Evolutionary conservation across 2,797 vertebrate genomes (phyloP), one percentile per base, ranked within the genome.

Genomic region (Phoxinus dragarum): DNA sequence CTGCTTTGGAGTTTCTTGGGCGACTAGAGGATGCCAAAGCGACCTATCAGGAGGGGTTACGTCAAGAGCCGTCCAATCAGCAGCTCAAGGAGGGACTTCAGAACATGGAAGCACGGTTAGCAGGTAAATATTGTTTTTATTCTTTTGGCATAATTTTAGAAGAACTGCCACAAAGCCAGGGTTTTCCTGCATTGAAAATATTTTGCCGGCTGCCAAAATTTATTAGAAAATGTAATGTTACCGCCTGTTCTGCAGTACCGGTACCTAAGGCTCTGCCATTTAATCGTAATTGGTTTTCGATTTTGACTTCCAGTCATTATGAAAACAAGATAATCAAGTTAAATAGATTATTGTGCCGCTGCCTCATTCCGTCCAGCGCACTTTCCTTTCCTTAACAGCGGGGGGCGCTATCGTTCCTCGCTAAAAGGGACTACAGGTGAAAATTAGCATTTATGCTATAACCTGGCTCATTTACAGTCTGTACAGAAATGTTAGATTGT

Each of bases 1-100:
- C 97, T 0, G 97, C 97, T 0, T 88, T 97, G 87, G 98, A 98
- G 89, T 99, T 99, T 91, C 95, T 98, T 59, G 97, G 97, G 64
- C 95, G 95, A 36, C 94, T 98, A 86, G 98, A 98, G 82, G 97
- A 98, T 88, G 98, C 98, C 21, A 98, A 96, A 93, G 82, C 84
- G 71, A 97, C 97, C 1, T 99, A 98, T 64, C 96, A 97, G 2
- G 97, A 98, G 82, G 98, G 98, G 31, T 90, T 99, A 79, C 94
- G 95, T 14, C 96, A 97, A 66, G 97, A 98, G 88, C 95, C 97
- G 0, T 90, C 89, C 78, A 97, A 96, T 5, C 88, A 93, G 31
- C 96, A 97, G 73, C 91, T 97, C n/a, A 95, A 94, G 80, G 95
- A 96, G 61, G 96, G 96, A 0, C 92, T 96, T 61, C 94, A 96